A percentile compares a stretch with the other conserved stretches of the same genome.
Conservation (phyloP, 2,113 vertebrate genomes). For the Pao palembangensis region DNA sequence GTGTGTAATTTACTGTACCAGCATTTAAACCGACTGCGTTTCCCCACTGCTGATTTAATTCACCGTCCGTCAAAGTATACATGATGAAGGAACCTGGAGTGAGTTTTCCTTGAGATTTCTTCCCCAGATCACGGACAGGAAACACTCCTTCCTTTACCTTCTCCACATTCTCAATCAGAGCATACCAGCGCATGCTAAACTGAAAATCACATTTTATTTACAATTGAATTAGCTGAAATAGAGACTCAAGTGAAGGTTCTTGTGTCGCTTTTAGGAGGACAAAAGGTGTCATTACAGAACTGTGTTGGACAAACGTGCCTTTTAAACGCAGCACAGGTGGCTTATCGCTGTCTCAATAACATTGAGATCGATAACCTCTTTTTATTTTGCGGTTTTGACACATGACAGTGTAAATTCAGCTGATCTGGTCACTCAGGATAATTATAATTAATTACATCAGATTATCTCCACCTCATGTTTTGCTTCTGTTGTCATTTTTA, state of each 20-base stretch:
- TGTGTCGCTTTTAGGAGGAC: neutral
- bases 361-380: no score
- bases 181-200: slow-evolving; percentile 38
- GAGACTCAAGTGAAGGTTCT: neutral
- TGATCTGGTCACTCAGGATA: no score
- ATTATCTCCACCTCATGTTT: no score
- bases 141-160: slow-evolving; percentile 48
- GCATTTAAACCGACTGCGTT: slow-evolving; percentile 15
- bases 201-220: slow-evolving; percentile 28
- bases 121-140: slow-evolving; percentile 34
- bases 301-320: no score
- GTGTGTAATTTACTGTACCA: slow-evolving; percentile 37
- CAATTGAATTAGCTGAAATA: slow-evolving; percentile 24
- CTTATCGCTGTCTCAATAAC: no score
- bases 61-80: slow-evolving; percentile 23
- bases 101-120: slow-evolving; percentile 48
- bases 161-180: slow-evolving; percentile 39
- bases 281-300: no score
- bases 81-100: slow-evolving; percentile 19
- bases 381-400: no score
- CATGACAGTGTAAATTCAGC: no score
- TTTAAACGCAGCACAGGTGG: no score
- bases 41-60: slow-evolving; percentile 41
- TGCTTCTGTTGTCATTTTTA: no score
- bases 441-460: no score